phyloP scores from a whole-genome alignment of 2,797 vertebrate species.

The Echeneis naucrates region DNA sequence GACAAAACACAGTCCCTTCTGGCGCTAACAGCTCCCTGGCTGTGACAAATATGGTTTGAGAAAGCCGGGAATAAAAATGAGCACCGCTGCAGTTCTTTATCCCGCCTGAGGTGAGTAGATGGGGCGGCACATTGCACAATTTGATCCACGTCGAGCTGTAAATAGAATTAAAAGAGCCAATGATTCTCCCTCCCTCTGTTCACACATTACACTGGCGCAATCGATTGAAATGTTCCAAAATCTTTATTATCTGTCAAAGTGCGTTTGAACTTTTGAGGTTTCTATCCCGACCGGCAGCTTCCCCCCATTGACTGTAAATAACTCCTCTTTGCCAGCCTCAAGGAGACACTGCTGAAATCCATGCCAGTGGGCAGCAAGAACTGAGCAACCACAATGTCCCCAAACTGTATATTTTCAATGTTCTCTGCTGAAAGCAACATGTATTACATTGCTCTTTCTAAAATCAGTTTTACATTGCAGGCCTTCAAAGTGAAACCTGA shows the following conservation, averaged over 20 bases:
- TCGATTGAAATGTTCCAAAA: slow-evolving; percentile 75
- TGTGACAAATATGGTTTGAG: slow-evolving; percentile 77
- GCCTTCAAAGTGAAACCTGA: background rate
- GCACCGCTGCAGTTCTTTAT: slow-evolving; percentile 63
- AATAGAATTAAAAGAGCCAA: slow-evolving; percentile 79
- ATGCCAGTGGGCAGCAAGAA: background rate
- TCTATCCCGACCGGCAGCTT: slow-evolving; percentile 26
- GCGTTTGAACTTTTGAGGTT: slow-evolving; percentile 57
- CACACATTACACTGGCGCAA: slow-evolving; percentile 59
- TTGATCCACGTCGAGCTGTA: slow-evolving; percentile 74
- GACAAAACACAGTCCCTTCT: slow-evolving; percentile 70
- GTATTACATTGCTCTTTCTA: no score
- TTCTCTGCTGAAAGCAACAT: background rate
- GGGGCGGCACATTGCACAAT: slow-evolving; percentile 65
- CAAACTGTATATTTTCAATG: background rate
- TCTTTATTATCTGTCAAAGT: slow-evolving; percentile 65
- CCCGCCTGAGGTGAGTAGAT: slow-evolving; percentile 71
- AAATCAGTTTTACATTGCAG: background rate
- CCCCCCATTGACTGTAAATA: slow-evolving; percentile 22
- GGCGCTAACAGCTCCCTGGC: slow-evolving; percentile 58
- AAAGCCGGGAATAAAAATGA: slow-evolving; percentile 70
- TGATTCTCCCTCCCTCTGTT: slow-evolving; percentile 67
- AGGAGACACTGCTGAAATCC: slow-evolving; percentile 19
- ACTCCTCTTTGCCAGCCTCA: slow-evolving; percentile 1
- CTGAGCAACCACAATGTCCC: no score